phyloP scores from a whole-genome alignment of 2,888 invertebrate species.

The Chloromyia formosa region DNA sequence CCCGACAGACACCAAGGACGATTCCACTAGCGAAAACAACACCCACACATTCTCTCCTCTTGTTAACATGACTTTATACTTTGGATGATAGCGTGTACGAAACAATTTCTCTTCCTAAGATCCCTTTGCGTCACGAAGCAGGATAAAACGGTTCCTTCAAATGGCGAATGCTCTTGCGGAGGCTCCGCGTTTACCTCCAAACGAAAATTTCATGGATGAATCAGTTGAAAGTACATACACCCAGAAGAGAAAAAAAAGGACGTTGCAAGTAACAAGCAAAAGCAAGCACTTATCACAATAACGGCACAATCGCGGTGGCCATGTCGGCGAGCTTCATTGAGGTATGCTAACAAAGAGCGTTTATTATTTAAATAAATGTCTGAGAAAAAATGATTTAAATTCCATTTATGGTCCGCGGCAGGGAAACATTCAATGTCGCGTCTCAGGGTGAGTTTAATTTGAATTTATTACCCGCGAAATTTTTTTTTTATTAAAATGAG shows the following conservation, averaged over 20 bases:
- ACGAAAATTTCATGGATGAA: background rate
- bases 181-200: background rate
- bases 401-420: slow-evolving; percentile 19
- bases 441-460: background rate
- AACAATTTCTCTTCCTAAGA: slow-evolving; percentile 6
- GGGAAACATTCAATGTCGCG: slow-evolving; percentile 7
- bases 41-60: background rate
- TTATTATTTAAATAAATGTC: slow-evolving; percentile 38
- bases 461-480: background rate
- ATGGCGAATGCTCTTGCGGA: background rate
- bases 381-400: slow-evolving; percentile 32
- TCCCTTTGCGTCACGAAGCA: background rate
- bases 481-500: background rate
- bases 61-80: slow-evolving; percentile 42
- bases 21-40: background rate
- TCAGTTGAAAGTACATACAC: slow-evolving; percentile 7
- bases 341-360: slow-evolving; percentile 28
- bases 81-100: slow-evolving; percentile 10
- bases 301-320: background rate
- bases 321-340: slow-evolving; percentile 8
- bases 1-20: background rate
- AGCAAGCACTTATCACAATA: slow-evolving; percentile 2
- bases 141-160: background rate
- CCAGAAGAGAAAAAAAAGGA: background rate
- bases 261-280: background rate